Evolutionary conservation across 2,113 vertebrate genomes (phyloP).

Genomic region (Piprites chloris): DNA sequence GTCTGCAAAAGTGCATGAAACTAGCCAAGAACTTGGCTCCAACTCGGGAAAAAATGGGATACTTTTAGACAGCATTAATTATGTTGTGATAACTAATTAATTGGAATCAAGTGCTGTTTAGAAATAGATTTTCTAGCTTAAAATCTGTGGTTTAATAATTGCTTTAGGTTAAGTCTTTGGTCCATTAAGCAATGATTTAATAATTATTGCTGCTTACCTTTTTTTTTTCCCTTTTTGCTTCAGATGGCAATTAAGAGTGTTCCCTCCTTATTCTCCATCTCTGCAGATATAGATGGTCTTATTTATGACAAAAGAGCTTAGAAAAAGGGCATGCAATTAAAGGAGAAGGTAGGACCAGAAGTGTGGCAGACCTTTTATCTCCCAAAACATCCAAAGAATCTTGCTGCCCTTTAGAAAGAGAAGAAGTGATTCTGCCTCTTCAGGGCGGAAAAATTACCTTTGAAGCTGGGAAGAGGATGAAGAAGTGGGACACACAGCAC

Average conservation of each 20-base stretch:
- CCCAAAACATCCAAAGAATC: neutral
- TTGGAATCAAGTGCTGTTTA: neutral
- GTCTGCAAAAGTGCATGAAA: neutral
- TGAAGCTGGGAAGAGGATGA: neutral
- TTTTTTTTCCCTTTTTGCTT: neutral
- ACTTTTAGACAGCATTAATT: conserved; percentile 1
- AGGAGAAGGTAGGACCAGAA: neutral
- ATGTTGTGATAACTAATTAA: neutral
- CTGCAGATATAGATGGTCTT: neutral
- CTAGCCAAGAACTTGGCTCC: neutral
- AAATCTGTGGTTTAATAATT: neutral
- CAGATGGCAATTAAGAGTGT: neutral
- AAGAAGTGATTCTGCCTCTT: neutral
- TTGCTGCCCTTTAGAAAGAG: neutral
- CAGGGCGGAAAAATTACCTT: neutral
- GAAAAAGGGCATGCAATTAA: neutral
- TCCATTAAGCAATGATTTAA: neutral
- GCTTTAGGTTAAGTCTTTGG: neutral
- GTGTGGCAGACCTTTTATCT: neutral
- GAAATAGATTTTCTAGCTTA: neutral
- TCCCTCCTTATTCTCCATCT: neutral
- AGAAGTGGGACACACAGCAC: neutral
- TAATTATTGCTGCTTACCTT: neutral
- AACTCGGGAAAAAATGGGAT: neutral
- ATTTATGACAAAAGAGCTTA: neutral